Base-by-base conservation (phyloP, 92 coral and sea anemone genomes). In the Metridium senile region DNA sequence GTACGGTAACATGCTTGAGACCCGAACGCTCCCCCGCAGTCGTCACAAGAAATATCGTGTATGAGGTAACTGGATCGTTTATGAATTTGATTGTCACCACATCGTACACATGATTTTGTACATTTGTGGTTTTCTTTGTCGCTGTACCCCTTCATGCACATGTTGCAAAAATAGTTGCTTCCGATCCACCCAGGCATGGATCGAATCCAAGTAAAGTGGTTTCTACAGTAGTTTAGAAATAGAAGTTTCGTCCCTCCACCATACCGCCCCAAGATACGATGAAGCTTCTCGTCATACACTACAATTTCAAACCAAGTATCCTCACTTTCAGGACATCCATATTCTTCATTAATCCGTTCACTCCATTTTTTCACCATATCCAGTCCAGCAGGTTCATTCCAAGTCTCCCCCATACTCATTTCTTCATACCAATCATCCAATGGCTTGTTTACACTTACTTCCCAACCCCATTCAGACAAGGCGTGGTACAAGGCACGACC, bases 131-230 rank as follows among this genome's bases (percentile, higher is more conserved):
- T n/a, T 23, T 43, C 21, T 29, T 0, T n/a, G 33, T 70, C 9
- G 25, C 11, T 16, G 25, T 13, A 47, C 6, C 74, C 74, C 4
- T 29, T 26, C 3, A 34, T 2, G 25, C 74, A 70, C 34, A n/a
- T 25, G 39, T 23, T 6, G 21, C 74, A 70, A 47, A 70, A 43
- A 47, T 70, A 31, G 2, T 7, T 23, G 7, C 4, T 1, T 1
- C 74, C 74, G 32, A 70, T 9, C 74, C 74, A 70, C 0, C 29
- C 58, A 20, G 74, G 62, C 74, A 70, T 70, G 21, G 74, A 70
- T 6, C 28, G 25, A 16, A 70, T 47, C 74, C 74, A 70, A 4
- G 74, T 25, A 49, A 70, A 70, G 16, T 70, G 74, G 31, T 49
- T 21, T 6, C 32, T 1, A 19, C 25, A 1, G 33, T 23, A 26